These are phyloP conservation scores for Acrocyrtus sp. DNA, from an alignment of 2,888 invertebrate species.

Conservation along the genomic window DNA sequence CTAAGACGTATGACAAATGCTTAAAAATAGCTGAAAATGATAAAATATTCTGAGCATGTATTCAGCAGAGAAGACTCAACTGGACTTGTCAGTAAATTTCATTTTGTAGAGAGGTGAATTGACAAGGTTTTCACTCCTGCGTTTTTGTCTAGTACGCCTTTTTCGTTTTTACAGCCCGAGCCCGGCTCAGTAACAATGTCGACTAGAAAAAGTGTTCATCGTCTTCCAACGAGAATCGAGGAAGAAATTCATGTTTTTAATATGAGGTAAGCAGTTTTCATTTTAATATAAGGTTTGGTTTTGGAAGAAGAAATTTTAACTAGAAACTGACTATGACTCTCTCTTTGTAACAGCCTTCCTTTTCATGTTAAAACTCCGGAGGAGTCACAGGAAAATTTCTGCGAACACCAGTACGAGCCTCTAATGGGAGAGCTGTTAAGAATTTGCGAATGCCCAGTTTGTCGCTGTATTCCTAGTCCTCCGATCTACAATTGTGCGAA, in stretches of 20 bases:
- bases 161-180: no score
- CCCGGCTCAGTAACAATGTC: no score
- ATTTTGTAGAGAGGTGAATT: no score
- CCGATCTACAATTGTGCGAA: conserved; percentile 55
- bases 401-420: conserved; percentile 25
- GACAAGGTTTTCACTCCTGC: no score
- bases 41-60: no score
- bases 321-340: neutral
- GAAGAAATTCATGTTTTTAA: conserved; percentile 29
- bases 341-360: conserved; percentile 24
- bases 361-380: neutral
- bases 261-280: conserved; percentile 13
- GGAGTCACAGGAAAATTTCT: neutral
- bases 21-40: neutral
- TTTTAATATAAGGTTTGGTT: neutral
- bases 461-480: conserved; percentile 42
- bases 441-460: conserved; percentile 52
- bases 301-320: neutral
- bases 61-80: no score
- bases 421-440: conserved; percentile 26
- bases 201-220: neutral
- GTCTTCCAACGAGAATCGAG: neutral
- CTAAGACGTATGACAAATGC: conserved; percentile 6
- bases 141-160: no score
- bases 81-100: no score